A percentile compares a stretch with the other conserved stretches of the same genome.
Evolutionary conservation across 2,113 vertebrate genomes (phyloP).

Genomic region (Pimephales promelas): DNA sequence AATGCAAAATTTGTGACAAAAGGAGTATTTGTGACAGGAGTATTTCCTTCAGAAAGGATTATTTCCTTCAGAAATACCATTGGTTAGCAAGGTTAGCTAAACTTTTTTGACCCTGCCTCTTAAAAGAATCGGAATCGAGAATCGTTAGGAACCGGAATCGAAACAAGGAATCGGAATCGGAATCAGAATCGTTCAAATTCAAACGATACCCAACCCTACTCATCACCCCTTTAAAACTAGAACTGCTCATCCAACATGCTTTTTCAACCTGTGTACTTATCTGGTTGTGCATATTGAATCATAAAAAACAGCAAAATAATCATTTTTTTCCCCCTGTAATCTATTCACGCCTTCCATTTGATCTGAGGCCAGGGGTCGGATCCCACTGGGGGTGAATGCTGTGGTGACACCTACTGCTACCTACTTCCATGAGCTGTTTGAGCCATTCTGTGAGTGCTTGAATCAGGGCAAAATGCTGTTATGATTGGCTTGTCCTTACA

Average conservation of each 20-base stretch:
- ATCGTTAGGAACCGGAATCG: no score
- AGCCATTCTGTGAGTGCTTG: constrained; percentile 19
- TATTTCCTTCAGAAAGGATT: no score
- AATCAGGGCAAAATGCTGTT: background rate
- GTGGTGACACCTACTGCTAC: background rate
- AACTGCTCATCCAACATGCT: background rate
- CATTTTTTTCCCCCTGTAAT: background rate
- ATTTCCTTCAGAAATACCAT: no score
- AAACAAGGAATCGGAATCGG: no score
- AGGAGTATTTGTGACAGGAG: no score
- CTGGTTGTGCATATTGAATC: background rate
- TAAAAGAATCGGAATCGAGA: no score
- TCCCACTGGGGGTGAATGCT: background rate
- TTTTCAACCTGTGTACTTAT: background rate
- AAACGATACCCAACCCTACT: no score
- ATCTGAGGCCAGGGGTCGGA: background rate
- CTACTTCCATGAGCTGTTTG: background rate
- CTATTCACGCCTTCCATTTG: background rate
- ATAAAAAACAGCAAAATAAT: background rate
- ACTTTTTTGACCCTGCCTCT: no score
- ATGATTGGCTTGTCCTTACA: background rate
- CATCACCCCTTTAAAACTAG: background rate
- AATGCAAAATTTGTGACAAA: no score
- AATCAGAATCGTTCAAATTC: no score
- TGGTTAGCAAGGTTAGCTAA: no score